phyloP scores from a whole-genome alignment of 2,888 invertebrate genomes.

The Melieria crassipennis region DNA sequence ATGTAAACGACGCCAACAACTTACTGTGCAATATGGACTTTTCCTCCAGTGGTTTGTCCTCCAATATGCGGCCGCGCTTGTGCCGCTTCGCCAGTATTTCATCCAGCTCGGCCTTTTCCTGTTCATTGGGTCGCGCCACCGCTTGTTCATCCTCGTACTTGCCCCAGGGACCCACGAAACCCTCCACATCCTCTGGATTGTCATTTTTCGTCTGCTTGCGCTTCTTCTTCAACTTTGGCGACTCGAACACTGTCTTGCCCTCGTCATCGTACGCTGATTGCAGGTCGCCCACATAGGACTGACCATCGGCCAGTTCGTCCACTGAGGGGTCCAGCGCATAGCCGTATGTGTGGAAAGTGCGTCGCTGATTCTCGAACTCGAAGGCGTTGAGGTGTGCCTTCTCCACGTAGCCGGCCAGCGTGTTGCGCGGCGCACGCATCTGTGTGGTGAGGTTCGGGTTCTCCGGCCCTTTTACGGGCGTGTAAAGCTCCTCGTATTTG shows the following conservation, averaged over 20 bases:
- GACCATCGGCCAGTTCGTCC: constrained; percentile 68
- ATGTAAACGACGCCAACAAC: constrained; percentile 51
- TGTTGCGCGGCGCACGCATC: constrained; percentile 88
- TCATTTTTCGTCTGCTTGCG: constrained; percentile 89
- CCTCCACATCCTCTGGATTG: constrained; percentile 90
- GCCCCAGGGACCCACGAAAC: constrained; percentile 98
- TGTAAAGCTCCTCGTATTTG: constrained; percentile 93
- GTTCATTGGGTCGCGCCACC: constrained; percentile 89
- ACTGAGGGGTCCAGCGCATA: constrained; percentile 95
- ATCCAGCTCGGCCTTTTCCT: constrained; percentile 93
- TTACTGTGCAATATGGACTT: constrained; percentile 92
- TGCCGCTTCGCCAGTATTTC: constrained; percentile 92
- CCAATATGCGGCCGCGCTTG: constrained; percentile 85
- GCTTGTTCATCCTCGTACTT: constrained; percentile 90
- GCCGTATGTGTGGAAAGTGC: constrained; percentile 94
- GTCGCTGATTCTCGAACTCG: constrained; percentile 95
- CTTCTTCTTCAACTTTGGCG: constrained; percentile 79
- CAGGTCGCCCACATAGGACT: constrained; percentile 70
- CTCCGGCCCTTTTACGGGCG: constrained; percentile 89
- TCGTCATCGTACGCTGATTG: constrained; percentile 78
- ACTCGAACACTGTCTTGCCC: constrained; percentile 92
- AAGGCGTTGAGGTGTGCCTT: constrained; percentile 95
- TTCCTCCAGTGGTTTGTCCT: constrained; percentile 93
- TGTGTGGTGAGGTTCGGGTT: constrained; percentile 94
- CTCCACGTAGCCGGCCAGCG: constrained; percentile 93